A percentile compares a stretch with the other conserved stretches of the same genome.
phyloP scores from a whole-genome alignment of 2,797 vertebrate species.

The Coluber constrictor region DNA sequence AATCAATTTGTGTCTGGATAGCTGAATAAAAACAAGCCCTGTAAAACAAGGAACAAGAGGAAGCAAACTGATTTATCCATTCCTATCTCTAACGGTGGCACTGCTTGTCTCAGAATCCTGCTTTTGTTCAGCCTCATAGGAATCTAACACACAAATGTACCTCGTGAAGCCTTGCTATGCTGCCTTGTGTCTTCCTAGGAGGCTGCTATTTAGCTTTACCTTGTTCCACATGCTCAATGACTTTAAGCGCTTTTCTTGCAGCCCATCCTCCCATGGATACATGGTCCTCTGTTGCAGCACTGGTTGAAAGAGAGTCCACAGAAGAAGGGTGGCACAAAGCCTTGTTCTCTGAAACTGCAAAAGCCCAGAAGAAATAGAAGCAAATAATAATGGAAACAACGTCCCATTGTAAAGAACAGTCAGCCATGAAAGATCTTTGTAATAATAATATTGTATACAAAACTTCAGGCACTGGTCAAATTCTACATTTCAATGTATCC shows the following conservation, averaged over 20 bases:
- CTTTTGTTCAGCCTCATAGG: not conserved
- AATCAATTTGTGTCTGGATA: not conserved
- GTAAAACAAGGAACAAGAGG: not conserved
- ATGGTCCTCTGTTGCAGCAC: conserved; percentile 95
- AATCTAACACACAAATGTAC: not conserved
- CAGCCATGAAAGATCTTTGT: not conserved
- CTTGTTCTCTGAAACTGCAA: conserved; percentile 96
- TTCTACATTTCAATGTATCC: not conserved
- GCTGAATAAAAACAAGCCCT: not conserved
- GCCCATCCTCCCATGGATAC: conserved; percentile 99
- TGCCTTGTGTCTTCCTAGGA: not conserved
- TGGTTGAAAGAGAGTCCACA: conserved; percentile 97
- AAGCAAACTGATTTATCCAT: not conserved
- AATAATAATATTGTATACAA: not conserved
- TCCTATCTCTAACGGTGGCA: not conserved
- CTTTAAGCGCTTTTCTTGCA: conserved; percentile 90
- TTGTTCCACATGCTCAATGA: conserved; percentile 95
- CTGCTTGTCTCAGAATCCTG: not conserved
- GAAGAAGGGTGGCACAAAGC: conserved; percentile 95
- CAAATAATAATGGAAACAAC: not conserved
- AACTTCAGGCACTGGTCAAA: not conserved
- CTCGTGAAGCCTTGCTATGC: not conserved
- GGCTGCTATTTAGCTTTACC: conserved; percentile 68
- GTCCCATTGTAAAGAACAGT: not conserved
- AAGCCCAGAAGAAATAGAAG: conserved; percentile 27